Percentiles rank a stretch among this genome's conserved stretches.
These are phyloP conservation scores for Hydrolagus colliei DNA, from an alignment of 2,797 vertebrate genomes.

Conservation along the genomic window DNA sequence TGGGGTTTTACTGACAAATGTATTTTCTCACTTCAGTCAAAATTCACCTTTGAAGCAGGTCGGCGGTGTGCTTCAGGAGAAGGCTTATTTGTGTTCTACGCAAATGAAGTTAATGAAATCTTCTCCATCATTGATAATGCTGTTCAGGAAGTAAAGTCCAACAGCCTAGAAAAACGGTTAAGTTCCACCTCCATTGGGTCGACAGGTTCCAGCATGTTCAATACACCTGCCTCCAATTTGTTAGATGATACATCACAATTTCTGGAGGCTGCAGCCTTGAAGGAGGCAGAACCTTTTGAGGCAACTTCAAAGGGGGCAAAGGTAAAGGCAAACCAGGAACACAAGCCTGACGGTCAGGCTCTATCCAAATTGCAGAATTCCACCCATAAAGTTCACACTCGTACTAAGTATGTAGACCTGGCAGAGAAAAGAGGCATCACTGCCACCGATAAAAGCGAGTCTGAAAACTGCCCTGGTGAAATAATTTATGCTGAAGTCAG, in stretches of 20 bases:
- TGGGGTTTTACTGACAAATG: not conserved
- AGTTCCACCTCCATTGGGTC: not conserved
- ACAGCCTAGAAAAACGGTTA: not conserved
- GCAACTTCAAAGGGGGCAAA: not conserved
- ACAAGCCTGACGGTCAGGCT: not conserved
- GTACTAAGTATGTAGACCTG: not conserved
- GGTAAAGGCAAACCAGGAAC: not conserved
- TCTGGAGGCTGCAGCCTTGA: not conserved
- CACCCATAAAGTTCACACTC: not conserved
- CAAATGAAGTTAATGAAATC: constrained; percentile 54
- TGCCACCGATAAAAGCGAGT: not conserved
- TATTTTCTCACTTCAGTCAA: constrained; percentile 50
- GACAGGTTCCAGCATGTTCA: not conserved
- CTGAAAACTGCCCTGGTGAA: not conserved
- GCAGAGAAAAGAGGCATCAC: not conserved
- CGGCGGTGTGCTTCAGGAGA: constrained; percentile 76
- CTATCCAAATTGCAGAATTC: not conserved
- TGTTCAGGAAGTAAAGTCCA: not conserved
- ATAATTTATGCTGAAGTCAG: constrained; percentile 7
- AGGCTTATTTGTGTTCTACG: constrained; percentile 73
- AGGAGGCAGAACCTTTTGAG: not conserved
- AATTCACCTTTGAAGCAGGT: constrained; percentile 75
- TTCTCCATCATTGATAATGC: constrained; percentile 52
- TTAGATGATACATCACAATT: not conserved
- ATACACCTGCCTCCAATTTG: not conserved